A percentile compares a stretch with the other conserved stretches of the same genome.
Conservation (phyloP, 2,888 invertebrate species). For the Polydrusus pterygomalis region DNA sequence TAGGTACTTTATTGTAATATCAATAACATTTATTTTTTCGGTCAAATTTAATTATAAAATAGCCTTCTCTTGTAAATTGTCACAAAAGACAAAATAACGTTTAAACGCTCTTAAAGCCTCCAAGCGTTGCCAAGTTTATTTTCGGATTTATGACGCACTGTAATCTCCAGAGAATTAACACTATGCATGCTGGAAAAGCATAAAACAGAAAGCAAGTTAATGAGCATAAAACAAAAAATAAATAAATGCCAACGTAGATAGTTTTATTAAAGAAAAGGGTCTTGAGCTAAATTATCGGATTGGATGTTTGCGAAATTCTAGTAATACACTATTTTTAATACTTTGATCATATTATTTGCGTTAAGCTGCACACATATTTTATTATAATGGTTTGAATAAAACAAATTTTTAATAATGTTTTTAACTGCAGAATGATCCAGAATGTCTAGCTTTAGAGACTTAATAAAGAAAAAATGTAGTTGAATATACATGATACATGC, state of each 20-base stretch:
- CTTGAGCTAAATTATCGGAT: not conserved
- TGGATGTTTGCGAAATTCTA: no score
- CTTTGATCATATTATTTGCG: not conserved
- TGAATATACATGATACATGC: no score
- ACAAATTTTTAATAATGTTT: no score
- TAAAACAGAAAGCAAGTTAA: slow-evolving; percentile 8
- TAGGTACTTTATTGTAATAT: no score
- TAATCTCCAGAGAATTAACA: slow-evolving; percentile 59
- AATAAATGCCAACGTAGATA: not conserved
- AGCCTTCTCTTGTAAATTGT: slow-evolving; percentile 7
- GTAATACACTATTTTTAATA: not conserved
- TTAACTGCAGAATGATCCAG: no score
- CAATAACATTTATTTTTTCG: not conserved
- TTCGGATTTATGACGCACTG: slow-evolving; percentile 64
- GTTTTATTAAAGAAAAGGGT: not conserved
- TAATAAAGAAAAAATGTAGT: no score
- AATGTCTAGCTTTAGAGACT: no score
- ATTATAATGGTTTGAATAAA: no score
- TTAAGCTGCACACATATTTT: no score
- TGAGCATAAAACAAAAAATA: slow-evolving; percentile 5
- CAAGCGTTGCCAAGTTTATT: slow-evolving; percentile 65
- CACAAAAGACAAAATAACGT: slow-evolving; percentile 25
- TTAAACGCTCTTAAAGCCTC: slow-evolving; percentile 35
- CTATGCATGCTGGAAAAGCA: slow-evolving; percentile 29
- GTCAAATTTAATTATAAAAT: slow-evolving; percentile 8